Evolutionary conservation across 1,140 invertebrate species (phyloP).

Genomic region (Pogonognathellus flavescens): DNA sequence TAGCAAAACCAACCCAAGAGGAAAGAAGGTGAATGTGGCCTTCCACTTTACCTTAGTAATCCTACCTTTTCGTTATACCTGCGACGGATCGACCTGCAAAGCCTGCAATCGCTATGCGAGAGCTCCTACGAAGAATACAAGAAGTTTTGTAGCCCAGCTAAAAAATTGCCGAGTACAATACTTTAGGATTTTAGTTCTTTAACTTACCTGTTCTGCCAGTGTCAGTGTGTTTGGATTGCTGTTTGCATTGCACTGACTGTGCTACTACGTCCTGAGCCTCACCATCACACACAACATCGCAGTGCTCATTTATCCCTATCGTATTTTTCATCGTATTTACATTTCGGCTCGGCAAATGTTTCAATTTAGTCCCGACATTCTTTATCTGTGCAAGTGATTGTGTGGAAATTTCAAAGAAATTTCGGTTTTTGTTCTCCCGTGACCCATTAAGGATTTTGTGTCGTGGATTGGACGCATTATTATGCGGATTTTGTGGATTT

Average conservation of each 20-base stretch:
- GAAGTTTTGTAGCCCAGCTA: conserved; percentile 9
- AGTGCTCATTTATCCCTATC: not conserved
- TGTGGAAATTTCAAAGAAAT: conserved; percentile 16
- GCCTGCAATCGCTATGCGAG: not conserved
- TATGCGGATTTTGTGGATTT: conserved; percentile 42
- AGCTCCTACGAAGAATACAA: not conserved
- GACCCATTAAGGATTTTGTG: conserved; percentile 3
- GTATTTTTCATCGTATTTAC: conserved; percentile 30
- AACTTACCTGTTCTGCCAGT: conserved; percentile 14
- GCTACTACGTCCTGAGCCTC: conserved; percentile 33
- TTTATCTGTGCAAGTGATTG: not conserved
- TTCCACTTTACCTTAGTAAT: conserved; percentile 31
- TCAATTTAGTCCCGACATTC: not conserved
- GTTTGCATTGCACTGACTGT: conserved; percentile 43
- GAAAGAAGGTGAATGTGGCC: conserved; percentile 52
- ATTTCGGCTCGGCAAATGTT: conserved; percentile 35
- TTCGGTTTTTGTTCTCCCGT: conserved; percentile 4
- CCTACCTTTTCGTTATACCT: conserved; percentile 23
- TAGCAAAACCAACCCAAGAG: conserved; percentile 51
- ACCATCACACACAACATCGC: conserved; percentile 21
- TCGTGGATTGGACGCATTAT: conserved; percentile 31
- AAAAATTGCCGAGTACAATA: conserved; percentile 38
- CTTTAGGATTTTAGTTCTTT: not conserved
- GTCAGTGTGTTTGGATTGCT: conserved; percentile 26
- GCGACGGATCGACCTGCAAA: not conserved